These are phyloP conservation scores for Cydia pomonella DNA, from an alignment of 1,140 invertebrate genomes.

Conservation along the genomic window DNA sequence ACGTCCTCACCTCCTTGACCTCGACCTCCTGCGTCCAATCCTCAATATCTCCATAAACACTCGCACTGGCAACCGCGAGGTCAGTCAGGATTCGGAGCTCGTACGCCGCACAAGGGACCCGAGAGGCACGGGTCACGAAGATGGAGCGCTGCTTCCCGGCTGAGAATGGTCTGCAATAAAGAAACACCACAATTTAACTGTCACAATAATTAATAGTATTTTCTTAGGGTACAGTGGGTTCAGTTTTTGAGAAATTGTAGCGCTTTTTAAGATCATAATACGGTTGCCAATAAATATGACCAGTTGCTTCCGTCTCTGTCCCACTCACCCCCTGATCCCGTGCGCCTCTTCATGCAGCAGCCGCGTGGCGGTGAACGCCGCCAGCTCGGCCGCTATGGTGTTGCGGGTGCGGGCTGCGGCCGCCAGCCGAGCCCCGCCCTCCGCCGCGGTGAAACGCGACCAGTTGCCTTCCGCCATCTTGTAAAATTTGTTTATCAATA, in stretches of 20 bases:
- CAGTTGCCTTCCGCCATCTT: conserved; percentile 60
- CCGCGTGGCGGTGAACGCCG: conserved; percentile 59
- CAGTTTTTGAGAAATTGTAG: neutral
- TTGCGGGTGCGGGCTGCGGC: conserved; percentile 55
- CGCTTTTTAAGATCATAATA: neutral
- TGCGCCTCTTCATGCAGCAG: conserved; percentile 66
- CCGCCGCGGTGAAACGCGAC: conserved; percentile 64
- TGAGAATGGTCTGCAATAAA: conserved; percentile 45
- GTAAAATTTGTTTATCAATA: conserved; percentile 10
- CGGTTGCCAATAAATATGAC: too few relatives aligned
- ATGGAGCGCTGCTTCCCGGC: conserved; percentile 54
- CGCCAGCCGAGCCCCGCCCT: conserved; percentile 64
- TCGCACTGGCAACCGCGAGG: conserved; percentile 44
- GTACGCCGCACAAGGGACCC: conserved; percentile 51
- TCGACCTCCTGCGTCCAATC: conserved; percentile 60
- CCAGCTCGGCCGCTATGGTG: conserved; percentile 60
- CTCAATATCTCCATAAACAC: conserved; percentile 43
- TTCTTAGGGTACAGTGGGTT: too few relatives aligned
- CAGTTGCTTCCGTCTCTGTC: too few relatives aligned
- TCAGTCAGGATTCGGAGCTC: conserved; percentile 64
- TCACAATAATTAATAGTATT: too few relatives aligned
- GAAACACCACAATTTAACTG: neutral
- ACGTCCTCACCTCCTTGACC: conserved; percentile 55
- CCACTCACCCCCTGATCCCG: conserved; percentile 60
- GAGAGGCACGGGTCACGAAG: conserved; percentile 48